Conservation (phyloP, 2,113 vertebrate species). For the Zosterops japonicus region DNA sequence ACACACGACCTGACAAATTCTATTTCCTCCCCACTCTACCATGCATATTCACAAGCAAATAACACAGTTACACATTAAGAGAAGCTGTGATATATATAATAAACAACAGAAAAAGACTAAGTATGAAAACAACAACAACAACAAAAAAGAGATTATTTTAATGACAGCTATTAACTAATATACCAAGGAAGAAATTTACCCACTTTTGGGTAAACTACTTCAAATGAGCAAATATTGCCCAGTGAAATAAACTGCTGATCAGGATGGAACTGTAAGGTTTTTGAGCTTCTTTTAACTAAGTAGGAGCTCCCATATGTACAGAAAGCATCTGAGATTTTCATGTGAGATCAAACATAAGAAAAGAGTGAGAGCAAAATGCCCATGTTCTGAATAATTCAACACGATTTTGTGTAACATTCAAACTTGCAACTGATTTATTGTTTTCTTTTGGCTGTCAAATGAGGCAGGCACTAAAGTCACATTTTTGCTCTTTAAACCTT, state of each 20-base stretch:
- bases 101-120: background rate
- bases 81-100: background rate
- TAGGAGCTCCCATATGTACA: background rate
- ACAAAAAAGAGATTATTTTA: background rate
- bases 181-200: background rate
- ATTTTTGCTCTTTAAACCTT: background rate
- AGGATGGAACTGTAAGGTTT: background rate
- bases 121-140: background rate
- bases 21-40: background rate
- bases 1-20: background rate
- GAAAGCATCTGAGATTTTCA: background rate
- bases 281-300: background rate
- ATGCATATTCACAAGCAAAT: background rate
- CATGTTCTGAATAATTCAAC: background rate
- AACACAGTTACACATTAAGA: background rate
- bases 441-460: background rate
- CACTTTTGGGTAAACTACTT: background rate
- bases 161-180: background rate
- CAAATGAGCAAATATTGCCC: background rate
- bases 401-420: background rate
- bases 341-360: background rate
- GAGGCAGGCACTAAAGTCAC: background rate
- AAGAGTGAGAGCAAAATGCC: background rate
- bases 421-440: background rate
- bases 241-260: background rate